Evolutionary conservation across 1,140 invertebrate genomes (phyloP).

Genomic region (Lamellibrachia luymesi): DNA sequence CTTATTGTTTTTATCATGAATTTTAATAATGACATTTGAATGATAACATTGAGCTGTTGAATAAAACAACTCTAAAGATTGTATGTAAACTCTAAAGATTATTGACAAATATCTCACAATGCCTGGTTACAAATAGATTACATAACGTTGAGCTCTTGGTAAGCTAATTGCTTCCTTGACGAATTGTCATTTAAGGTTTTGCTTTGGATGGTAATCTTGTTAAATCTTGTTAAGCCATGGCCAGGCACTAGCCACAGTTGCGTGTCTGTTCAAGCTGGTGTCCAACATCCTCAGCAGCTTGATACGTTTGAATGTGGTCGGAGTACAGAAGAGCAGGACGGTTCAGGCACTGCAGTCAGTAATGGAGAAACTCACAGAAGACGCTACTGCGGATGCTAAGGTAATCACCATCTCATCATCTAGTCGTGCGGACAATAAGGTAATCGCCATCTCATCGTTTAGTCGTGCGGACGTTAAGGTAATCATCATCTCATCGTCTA

Average conservation of each 20-base stretch:
- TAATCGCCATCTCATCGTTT: no score
- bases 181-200: neutral
- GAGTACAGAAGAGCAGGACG: neutral
- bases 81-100: no score
- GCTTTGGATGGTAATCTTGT: neutral
- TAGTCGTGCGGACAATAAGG: no score
- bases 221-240: neutral
- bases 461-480: no score
- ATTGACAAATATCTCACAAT: neutral
- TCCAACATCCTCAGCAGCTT: neutral
- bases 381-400: neutral
- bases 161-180: neutral
- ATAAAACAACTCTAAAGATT: no score
- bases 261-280: neutral
- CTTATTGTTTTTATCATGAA: no score
- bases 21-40: no score
- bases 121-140: neutral
- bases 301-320: neutral
- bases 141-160: neutral
- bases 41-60: no score
- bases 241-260: neutral
- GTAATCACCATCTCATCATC: neutral
- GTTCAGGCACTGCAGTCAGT: neutral
- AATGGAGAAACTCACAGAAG: neutral
- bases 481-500: no score